phyloP scores from a whole-genome alignment of 2,797 vertebrate species.

The Merluccius polli region DNA sequence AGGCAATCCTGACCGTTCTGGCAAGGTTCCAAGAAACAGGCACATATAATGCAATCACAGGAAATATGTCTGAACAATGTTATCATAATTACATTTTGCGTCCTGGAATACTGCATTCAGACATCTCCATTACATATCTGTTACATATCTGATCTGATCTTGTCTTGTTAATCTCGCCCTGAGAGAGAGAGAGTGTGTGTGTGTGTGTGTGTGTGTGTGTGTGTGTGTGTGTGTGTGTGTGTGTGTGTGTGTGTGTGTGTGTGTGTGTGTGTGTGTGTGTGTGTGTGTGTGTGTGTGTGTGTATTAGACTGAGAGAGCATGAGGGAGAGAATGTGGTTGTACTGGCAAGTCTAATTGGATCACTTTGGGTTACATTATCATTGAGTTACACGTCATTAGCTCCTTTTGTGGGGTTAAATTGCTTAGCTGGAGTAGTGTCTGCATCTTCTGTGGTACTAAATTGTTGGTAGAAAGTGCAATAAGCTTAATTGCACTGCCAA shows the following conservation, averaged over 20 bases:
- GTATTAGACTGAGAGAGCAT: not conserved
- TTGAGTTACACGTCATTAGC: not conserved
- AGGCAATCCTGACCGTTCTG: not conserved
- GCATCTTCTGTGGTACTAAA: not conserved
- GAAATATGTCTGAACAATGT: not conserved
- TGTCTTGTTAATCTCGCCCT: no score
- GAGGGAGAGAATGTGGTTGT: not conserved
- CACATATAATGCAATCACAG: not conserved
- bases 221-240: no score
- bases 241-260: no score
- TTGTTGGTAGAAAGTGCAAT: not conserved
- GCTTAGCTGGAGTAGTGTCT: not conserved
- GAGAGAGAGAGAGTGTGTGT: no score
- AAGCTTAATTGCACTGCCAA: not conserved
- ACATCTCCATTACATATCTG: not conserved
- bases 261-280: no score
- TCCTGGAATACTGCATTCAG: not conserved
- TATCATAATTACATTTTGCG: not conserved
- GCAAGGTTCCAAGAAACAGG: not conserved
- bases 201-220: no score
- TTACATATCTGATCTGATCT: no score
- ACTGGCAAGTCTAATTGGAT: not conserved
- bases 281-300: no score
- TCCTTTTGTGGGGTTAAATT: not conserved
- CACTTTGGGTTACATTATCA: slow-evolving; percentile 1